Conservation (phyloP, 2,113 vertebrate species). For the Coracopsis vasa region DNA sequence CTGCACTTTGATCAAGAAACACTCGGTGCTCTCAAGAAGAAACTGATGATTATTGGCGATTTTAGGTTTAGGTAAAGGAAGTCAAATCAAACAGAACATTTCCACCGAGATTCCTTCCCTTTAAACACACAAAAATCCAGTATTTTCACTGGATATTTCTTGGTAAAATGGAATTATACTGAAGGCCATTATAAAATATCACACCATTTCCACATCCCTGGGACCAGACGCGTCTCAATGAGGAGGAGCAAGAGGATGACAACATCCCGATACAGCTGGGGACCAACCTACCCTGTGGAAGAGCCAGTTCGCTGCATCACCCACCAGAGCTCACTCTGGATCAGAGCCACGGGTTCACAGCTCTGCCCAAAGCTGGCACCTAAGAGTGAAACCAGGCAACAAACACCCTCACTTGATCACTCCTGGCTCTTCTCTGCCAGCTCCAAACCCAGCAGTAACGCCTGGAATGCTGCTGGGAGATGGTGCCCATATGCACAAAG, state of each 20-base stretch:
- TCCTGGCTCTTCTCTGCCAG: background rate
- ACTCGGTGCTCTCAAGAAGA: background rate
- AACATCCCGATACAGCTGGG: fast-evolving
- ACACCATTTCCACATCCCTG: background rate
- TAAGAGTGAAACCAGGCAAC: background rate
- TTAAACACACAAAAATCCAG: background rate
- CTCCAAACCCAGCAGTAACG: background rate
- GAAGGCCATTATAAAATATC: background rate
- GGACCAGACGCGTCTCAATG: background rate
- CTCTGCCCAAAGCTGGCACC: background rate
- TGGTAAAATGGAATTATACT: background rate
- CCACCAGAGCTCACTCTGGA: background rate
- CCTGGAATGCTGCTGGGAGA: background rate
- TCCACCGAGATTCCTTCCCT: background rate
- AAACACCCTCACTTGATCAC: background rate
- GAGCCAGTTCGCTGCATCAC: background rate
- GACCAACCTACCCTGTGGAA: background rate
- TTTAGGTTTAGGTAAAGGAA: background rate
- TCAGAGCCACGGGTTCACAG: background rate
- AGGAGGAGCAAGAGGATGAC: background rate
- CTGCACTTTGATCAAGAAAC: background rate
- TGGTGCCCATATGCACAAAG: background rate
- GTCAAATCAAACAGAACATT: background rate
- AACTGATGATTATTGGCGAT: background rate
- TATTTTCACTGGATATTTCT: background rate